These are phyloP conservation scores for Euborellia annulipes DNA, from an alignment of 1,140 invertebrate species.

Conservation along the genomic window DNA sequence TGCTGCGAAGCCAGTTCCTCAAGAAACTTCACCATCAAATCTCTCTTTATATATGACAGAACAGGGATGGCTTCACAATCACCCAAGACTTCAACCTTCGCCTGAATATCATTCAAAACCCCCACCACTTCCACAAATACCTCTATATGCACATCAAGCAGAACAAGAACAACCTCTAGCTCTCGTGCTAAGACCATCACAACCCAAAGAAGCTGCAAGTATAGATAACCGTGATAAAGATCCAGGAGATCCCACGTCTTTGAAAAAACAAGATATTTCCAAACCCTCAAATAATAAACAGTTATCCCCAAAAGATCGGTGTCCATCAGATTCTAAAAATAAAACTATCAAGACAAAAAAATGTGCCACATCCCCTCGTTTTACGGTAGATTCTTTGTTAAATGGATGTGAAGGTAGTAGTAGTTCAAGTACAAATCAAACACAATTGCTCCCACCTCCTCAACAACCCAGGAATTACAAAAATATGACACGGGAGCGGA, in stretches of 20 bases:
- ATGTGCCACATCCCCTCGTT: not conserved
- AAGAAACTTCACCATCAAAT: slow-evolving; percentile 11
- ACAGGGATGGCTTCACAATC: slow-evolving; percentile 11
- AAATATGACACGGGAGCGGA: slow-evolving; percentile 80
- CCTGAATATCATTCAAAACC: slow-evolving; percentile 12
- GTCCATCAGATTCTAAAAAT: not conserved
- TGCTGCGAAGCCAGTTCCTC: slow-evolving; percentile 18
- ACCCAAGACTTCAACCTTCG: slow-evolving; percentile 11
- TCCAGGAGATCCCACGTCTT: not conserved
- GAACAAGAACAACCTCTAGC: slow-evolving; percentile 31
- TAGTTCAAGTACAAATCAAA: slow-evolving; percentile 19
- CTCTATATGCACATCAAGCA: too few species aligned
- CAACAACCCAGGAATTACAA: slow-evolving; percentile 76
- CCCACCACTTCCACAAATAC: slow-evolving; percentile 16
- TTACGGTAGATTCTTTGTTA: slow-evolving; percentile 25
- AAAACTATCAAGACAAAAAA: not conserved
- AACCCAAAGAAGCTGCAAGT: not conserved
- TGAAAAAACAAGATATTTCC: not conserved
- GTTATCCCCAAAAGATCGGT: not conserved
- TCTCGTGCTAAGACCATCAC: slow-evolving; percentile 23
- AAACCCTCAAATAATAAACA: not conserved
- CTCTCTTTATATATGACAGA: slow-evolving; percentile 17
- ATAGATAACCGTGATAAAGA: not conserved
- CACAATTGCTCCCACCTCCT: slow-evolving; percentile 6
- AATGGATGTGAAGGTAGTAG: slow-evolving; percentile 16